Conservation (phyloP, 2,113 vertebrate genomes). For the Boulengeromyrus knoepffleri region DNA sequence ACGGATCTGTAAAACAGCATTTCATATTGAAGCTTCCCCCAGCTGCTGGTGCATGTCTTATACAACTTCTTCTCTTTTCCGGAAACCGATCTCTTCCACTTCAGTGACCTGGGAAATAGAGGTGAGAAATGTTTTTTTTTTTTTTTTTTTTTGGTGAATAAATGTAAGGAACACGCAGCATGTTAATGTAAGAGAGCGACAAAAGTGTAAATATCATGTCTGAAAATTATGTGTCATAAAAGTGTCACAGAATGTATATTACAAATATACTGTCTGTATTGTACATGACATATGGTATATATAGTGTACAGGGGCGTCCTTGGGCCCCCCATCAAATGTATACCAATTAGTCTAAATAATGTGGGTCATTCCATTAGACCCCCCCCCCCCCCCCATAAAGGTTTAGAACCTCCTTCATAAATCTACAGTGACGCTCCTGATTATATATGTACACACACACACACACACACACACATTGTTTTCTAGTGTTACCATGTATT, state of each 20-base stretch:
- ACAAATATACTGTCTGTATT: not conserved
- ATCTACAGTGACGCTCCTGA: not conserved
- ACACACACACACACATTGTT: not conserved
- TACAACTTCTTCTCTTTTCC: not conserved
- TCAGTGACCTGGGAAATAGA: not conserved
- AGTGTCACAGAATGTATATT: not conserved
- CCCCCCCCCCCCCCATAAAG: too few species aligned
- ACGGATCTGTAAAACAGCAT: not conserved
- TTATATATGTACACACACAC: not conserved
- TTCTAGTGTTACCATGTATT: not conserved
- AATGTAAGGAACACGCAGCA: not conserved
- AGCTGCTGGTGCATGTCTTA: not conserved
- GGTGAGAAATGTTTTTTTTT: not conserved
- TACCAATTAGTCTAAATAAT: too few species aligned
- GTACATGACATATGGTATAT: not conserved
- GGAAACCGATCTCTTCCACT: not conserved
- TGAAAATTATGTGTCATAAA: not conserved
- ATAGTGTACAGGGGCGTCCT: too few species aligned
- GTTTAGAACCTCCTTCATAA: too few species aligned
- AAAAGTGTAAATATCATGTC: not conserved
- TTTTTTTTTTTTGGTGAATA: not conserved
- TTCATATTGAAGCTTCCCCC: not conserved
- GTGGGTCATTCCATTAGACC: too few species aligned
- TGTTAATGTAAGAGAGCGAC: not conserved
- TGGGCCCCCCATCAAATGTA: too few species aligned